Percentiles rank a stretch among this genome's conserved stretches.
phyloP scores from a whole-genome alignment of 2,797 vertebrate genomes.

The Sebastes miniatus region DNA sequence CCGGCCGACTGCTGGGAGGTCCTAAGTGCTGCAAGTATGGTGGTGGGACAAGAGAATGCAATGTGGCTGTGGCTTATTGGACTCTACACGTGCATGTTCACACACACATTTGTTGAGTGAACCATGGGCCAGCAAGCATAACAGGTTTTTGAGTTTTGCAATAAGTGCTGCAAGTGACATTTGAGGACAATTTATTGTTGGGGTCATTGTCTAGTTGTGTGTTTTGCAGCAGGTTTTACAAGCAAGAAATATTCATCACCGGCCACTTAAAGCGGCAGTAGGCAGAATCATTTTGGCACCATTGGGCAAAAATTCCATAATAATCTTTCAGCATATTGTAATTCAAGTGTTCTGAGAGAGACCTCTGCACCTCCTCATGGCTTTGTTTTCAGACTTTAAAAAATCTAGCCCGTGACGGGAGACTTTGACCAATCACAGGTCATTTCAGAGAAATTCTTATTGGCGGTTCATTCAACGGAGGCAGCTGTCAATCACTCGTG shows the following conservation, averaged over 20 bases:
- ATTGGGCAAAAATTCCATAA: too few species aligned
- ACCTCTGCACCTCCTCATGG: too few species aligned
- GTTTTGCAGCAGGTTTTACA: constrained; percentile 7
- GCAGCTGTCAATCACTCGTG: too few species aligned
- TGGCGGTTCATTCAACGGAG: too few species aligned
- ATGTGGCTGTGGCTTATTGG: constrained; percentile 41
- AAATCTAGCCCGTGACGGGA: too few species aligned
- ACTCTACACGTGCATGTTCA: not conserved
- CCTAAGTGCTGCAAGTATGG: not conserved
- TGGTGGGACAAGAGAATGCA: constrained; percentile 25
- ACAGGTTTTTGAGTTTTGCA: constrained; percentile 60
- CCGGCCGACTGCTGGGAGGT: constrained; percentile 52
- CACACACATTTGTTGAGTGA: constrained; percentile 45
- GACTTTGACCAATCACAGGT: too few species aligned
- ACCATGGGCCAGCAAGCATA: constrained; percentile 24
- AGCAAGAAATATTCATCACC: not conserved
- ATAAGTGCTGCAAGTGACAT: constrained; percentile 3
- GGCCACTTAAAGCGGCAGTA: not conserved
- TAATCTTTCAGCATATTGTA: too few species aligned
- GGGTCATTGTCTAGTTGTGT: constrained; percentile 14
- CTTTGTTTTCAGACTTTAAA: too few species aligned
- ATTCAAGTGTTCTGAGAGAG: too few species aligned
- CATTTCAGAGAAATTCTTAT: too few species aligned
- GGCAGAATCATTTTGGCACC: too few species aligned
- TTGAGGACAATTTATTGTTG: not conserved